Conservation (phyloP, 2,113 vertebrate species). For the Myrmecobius fasciatus region DNA sequence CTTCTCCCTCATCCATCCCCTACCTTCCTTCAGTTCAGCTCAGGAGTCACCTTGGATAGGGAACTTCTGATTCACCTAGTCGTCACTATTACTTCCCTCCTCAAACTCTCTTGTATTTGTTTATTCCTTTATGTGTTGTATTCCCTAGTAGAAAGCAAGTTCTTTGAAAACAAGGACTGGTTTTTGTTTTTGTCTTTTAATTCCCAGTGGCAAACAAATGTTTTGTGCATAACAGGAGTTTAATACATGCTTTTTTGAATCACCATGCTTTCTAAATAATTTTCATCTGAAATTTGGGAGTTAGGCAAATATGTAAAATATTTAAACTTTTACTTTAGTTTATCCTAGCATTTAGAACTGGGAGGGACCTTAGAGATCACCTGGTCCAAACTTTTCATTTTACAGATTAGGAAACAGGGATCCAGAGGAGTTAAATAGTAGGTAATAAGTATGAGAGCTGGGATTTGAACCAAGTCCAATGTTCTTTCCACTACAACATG, state of each 20-base stretch:
- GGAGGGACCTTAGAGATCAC: not conserved
- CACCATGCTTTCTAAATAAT: not conserved
- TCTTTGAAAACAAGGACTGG: not conserved
- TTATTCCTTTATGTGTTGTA: not conserved
- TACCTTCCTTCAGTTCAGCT: not conserved
- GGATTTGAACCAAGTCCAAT: not conserved
- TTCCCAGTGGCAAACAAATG: not conserved
- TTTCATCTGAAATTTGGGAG: not conserved
- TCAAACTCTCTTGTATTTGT: not conserved
- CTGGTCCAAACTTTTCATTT: not conserved
- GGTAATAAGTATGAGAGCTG: not conserved
- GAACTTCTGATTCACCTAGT: not conserved
- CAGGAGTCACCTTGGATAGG: no score
- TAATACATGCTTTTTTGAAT: not conserved
- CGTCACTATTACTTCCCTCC: not conserved
- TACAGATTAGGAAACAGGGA: not conserved
- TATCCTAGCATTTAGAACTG: not conserved
- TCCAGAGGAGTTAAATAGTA: not conserved
- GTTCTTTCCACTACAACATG: not conserved
- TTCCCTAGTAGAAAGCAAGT: not conserved
- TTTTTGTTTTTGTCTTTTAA: not conserved
- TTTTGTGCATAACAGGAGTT: not conserved
- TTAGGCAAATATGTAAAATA: not conserved
- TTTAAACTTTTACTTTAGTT: not conserved
- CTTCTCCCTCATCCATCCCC: not conserved